Conservation (phyloP, 2,113 vertebrate species). For the Solenodon paradoxus region DNA sequence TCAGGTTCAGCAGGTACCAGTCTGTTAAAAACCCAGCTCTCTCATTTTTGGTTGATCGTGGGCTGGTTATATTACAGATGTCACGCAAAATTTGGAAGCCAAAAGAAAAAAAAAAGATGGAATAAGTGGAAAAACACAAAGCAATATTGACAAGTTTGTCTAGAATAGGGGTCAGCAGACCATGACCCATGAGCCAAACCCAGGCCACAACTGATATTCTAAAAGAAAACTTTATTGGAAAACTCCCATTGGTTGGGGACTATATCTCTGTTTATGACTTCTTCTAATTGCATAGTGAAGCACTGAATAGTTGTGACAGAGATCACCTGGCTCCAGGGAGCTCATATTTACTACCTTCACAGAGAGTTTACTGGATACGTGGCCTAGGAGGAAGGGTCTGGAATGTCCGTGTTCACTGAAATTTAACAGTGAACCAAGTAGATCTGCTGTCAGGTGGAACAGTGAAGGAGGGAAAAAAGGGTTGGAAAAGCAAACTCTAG, state of each 20-base stretch:
- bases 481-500: neutral
- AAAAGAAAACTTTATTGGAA: constrained; percentile 14
- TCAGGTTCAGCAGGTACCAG: neutral
- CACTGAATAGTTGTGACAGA: neutral
- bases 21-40: neutral
- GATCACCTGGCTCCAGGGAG: neutral
- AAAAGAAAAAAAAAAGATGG: neutral
- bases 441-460: neutral
- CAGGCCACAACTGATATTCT: neutral
- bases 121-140: neutral
- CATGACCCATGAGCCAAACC: neutral
- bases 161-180: neutral
- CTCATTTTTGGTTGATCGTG: neutral
- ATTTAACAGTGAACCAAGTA: neutral
- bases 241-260: neutral
- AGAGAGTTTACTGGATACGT: neutral
- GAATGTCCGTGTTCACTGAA: neutral
- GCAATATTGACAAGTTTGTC: neutral
- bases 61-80: neutral
- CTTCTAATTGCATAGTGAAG: neutral
- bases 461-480: neutral
- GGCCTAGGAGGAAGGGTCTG: neutral
- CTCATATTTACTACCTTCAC: neutral
- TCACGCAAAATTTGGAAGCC: neutral
- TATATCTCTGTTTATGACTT: neutral